Evolutionary conservation across 2,888 invertebrate species (phyloP).

Genomic region (Anorthoa munda): DNA sequence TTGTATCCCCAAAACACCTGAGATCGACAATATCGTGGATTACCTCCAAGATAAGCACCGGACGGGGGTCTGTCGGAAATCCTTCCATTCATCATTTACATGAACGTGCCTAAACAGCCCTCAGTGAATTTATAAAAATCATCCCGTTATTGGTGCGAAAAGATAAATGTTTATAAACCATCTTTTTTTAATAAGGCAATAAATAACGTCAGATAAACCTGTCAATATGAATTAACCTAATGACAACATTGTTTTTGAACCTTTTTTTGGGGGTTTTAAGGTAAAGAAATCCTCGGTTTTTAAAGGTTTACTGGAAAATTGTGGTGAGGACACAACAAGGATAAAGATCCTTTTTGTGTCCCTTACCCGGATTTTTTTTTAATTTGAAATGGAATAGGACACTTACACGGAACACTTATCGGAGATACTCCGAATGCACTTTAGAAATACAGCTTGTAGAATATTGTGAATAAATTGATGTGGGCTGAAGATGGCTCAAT

Average conservation of each 20-base stretch:
- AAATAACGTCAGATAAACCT: conserved; percentile 39
- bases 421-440: conserved; percentile 31
- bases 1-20: conserved; percentile 55
- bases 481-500: conserved; percentile 13
- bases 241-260: conserved; percentile 2
- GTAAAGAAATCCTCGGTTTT: neutral
- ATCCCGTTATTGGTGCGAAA: conserved; percentile 22
- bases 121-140: conserved; percentile 61
- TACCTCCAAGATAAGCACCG: conserved; percentile 57
- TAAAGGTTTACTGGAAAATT: neutral
- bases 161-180: conserved; percentile 53
- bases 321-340: neutral
- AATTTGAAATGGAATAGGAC: conserved; percentile 23
- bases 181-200: conserved; percentile 46
- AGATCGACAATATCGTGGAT: conserved; percentile 58
- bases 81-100: conserved; percentile 59
- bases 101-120: conserved; percentile 59
- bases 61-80: conserved; percentile 23
- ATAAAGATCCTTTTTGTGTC: neutral
- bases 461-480: conserved; percentile 37
- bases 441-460: conserved; percentile 34
- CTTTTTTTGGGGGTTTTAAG: neutral
- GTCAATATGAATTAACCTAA: conserved; percentile 19
- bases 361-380: conserved; percentile 11
- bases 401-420: conserved; percentile 6